Evolutionary conservation across 1,140 invertebrate genomes (phyloP), one percentile per base, ranked within the genome.

Genomic region (Drosophila erecta): DNA sequence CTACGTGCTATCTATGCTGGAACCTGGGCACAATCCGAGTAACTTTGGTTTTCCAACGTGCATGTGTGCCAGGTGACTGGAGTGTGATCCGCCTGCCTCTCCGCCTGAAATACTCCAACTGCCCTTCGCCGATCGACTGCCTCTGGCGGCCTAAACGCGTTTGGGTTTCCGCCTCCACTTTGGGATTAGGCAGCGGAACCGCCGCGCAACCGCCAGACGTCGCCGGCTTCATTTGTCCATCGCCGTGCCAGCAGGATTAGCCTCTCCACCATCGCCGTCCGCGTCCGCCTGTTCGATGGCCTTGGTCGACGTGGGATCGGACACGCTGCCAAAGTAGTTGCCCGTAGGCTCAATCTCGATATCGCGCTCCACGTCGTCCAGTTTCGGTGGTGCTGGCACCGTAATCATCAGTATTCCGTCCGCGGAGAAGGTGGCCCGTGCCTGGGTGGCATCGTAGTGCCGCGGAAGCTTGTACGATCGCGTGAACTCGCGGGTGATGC

Each of bases 341-440:
- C 87, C 90, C 5, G 90, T 90, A 46, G 70, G 61, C 62, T 89
- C 87, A 47, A 92, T 92, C 17, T 91, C 90, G 50, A 92, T 58
- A 62, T 86, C 54, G 14, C 90, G 80, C 70, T 91, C 90, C 60
- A 91, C 90, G 61, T 92, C 90, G 70, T 92, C 90, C 62, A 91
- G 69, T 38, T 87, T 81, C 14, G 84, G 80, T 64, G 90, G 90
- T 77, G 90, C 86, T 56, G 90, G 87, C 67, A 92, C 90, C 61
- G 79, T 90, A 12, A 92, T 84, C 76, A 87, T 90, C 24, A 92
- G 71, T 57, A 92, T 90, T 40, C 90, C 90, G 56, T 92, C 90
- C 27, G 87, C 83, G 22, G 90, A 92, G 50, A 90, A 81, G n/a
- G 84, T 92, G 47, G 90, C 86, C 43, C 75, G 69, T 5, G 90